A percentile compares a stretch with the other conserved stretches of the same genome.
phyloP scores from a whole-genome alignment of 2,888 invertebrate species.

The Hirtodrosophila confusa region DNA sequence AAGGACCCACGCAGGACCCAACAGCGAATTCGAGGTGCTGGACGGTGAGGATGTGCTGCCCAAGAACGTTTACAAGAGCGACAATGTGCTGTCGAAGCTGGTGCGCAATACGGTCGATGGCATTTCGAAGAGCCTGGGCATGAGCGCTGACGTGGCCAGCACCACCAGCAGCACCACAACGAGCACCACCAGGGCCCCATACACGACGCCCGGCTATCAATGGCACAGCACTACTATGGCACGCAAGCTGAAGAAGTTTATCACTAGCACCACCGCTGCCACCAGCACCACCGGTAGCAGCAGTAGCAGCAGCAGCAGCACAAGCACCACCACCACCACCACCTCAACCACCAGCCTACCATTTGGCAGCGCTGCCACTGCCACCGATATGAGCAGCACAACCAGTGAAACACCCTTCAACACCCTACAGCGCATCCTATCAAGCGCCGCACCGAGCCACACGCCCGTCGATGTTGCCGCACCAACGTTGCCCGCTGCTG shows the following conservation, averaged over 20 bases:
- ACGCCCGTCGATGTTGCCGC: conserved; percentile 57
- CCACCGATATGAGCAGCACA: conserved; percentile 66
- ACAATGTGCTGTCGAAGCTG: conserved; percentile 82
- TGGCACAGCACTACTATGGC: conserved; percentile 84
- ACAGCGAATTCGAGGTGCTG: conserved; percentile 83
- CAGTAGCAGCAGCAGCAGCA: conserved; percentile 60
- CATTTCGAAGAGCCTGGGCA: conserved; percentile 81
- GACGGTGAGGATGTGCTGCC: conserved; percentile 81
- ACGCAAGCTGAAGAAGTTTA: conserved; percentile 84
- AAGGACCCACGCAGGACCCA: conserved; percentile 85
- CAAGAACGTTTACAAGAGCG: conserved; percentile 79
- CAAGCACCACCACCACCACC: conserved; percentile 23
- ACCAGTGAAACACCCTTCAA: conserved; percentile 78
- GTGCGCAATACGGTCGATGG: conserved; percentile 84
- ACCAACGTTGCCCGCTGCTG: conserved; percentile 57
- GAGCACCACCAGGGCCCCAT: conserved; percentile 73
- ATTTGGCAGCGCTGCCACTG: conserved; percentile 40
- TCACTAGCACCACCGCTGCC: conserved; percentile 81
- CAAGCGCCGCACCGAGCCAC: conserved; percentile 69
- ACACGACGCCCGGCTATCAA: conserved; percentile 82
- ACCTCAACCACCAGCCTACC: conserved; percentile 39
- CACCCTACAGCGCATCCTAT: conserved; percentile 69
- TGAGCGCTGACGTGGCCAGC: conserved; percentile 78
- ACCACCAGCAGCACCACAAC: conserved; percentile 72
- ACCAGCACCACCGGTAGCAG: conserved; percentile 76